Evolutionary conservation across 2,888 invertebrate genomes (phyloP).

Genomic region (Cheilosia impressa): DNA sequence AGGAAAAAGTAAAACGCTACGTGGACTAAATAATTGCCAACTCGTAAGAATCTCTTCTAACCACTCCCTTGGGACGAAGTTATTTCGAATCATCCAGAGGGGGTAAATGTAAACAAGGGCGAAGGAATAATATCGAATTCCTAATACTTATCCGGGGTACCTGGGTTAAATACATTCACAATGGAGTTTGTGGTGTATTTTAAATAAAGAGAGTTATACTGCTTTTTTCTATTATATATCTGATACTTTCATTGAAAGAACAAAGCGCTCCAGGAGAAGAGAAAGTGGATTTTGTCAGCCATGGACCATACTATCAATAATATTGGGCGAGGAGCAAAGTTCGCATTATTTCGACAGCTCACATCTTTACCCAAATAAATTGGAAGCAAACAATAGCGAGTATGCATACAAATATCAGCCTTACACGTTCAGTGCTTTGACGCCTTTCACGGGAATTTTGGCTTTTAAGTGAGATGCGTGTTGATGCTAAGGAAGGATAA

Average conservation of each 20-base stretch:
- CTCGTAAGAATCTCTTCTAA: conserved; percentile 46
- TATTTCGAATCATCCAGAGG: not conserved
- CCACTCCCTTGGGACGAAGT: conserved; percentile 37
- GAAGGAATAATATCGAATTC: conserved; percentile 26
- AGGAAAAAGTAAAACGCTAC: conserved; percentile 44
- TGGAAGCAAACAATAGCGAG: no score
- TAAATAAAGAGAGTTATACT: not conserved
- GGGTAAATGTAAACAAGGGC: conserved; percentile 38
- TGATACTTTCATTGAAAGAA: conserved; percentile 8
- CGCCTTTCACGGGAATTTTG: no score
- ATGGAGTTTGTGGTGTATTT: not conserved
- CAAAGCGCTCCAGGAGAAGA: not conserved
- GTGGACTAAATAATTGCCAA: conserved; percentile 65
- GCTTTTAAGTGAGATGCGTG: no score
- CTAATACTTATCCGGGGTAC: conserved; percentile 19
- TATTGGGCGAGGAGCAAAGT: no score
- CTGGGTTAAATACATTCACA: not conserved
- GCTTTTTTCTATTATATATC: not conserved
- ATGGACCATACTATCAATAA: not conserved
- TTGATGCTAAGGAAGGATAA: no score
- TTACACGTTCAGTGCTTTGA: no score
- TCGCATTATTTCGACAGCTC: no score
- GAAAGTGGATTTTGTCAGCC: conserved; percentile 25
- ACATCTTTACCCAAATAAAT: no score
- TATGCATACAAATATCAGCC: no score